Conservation (phyloP, 2,797 vertebrate genomes). For the Tenualosa thibaudeaui region DNA sequence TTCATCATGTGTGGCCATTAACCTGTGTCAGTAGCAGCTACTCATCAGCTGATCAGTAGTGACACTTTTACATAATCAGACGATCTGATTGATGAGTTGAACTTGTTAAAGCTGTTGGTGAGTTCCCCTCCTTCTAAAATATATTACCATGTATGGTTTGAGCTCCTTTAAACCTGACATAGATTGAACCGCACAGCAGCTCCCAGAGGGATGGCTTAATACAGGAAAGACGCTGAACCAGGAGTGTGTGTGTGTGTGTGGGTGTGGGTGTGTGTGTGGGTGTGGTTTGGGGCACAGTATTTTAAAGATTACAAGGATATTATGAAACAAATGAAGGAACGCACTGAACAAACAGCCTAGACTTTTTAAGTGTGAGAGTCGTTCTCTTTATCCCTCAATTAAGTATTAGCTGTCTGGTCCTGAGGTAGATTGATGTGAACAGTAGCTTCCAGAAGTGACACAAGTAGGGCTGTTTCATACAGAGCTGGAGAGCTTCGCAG, state of each 20-base stretch:
- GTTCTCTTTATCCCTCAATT: background rate
- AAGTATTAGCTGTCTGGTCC: background rate
- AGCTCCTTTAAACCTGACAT: background rate
- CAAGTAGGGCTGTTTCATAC: background rate
- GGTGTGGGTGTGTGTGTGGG: background rate
- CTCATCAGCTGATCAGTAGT: background rate
- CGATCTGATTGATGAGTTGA: background rate
- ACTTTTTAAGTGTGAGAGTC: background rate
- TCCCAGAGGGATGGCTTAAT: background rate
- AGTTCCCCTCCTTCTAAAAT: background rate
- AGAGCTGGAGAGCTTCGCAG: constrained; percentile 41
- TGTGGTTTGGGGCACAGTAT: background rate
- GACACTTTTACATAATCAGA: background rate
- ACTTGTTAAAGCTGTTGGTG: background rate
- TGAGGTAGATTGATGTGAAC: background rate
- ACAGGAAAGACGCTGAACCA: background rate
- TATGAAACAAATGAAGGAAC: background rate
- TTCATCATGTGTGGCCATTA: no score
- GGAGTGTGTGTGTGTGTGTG: background rate
- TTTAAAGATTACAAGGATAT: background rate
- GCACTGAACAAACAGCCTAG: background rate
- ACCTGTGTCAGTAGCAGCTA: background rate
- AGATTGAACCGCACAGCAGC: background rate
- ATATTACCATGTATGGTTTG: background rate
- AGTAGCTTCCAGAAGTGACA: background rate